Conservation (phyloP, 2,797 vertebrate species). For the Ciconia nigra region DNA sequence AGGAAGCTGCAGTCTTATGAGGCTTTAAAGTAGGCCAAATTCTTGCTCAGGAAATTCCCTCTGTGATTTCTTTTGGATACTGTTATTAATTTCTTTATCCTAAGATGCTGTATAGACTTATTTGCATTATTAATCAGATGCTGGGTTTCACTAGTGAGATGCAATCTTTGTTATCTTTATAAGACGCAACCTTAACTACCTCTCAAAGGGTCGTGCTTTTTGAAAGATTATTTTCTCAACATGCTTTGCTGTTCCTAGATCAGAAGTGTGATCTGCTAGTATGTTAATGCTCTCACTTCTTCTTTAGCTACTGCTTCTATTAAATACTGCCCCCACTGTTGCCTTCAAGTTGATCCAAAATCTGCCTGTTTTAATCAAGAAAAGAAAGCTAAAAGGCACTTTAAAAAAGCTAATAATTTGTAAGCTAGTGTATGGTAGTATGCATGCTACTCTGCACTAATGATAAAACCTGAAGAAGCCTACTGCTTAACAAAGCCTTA, state of each 20-base stretch:
- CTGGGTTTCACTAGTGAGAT: not conserved
- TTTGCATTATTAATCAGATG: not conserved
- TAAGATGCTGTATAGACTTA: not conserved
- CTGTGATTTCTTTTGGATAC: not conserved
- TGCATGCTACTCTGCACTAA: not conserved
- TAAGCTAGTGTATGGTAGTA: not conserved
- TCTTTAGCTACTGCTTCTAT: not conserved
- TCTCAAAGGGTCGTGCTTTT: not conserved
- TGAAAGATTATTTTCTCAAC: not conserved
- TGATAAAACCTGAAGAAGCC: not conserved
- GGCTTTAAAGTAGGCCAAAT: not conserved
- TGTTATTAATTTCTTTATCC: not conserved
- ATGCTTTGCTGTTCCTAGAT: not conserved
- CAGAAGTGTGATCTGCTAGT: not conserved
- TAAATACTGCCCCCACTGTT: not conserved
- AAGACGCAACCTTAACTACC: not conserved
- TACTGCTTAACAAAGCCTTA: not conserved
- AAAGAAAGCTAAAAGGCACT: not conserved
- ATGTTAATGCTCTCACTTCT: not conserved
- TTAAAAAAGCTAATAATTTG: not conserved
- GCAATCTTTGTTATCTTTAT: not conserved
- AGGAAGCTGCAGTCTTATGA: not conserved
- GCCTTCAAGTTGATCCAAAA: not conserved
- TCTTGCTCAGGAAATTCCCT: not conserved
- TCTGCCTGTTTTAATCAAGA: not conserved